Percentiles rank a stretch among this genome's conserved stretches.
These are phyloP conservation scores for Agrochola macilenta DNA, from an alignment of 2,888 invertebrate species.

Conservation along the genomic window DNA sequence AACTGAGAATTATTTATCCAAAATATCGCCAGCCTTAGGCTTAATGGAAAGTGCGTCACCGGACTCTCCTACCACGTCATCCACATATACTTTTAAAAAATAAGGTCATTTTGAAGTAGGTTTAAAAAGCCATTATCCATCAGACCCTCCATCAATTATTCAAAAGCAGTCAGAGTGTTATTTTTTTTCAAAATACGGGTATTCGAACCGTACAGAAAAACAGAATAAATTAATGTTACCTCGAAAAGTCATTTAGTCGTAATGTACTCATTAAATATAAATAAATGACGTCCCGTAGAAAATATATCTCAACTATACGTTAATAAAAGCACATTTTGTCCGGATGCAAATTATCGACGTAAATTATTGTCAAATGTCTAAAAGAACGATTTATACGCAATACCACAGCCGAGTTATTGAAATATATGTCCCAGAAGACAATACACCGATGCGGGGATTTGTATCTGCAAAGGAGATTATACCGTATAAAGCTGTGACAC, in stretches of 20 bases:
- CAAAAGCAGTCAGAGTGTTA: slow-evolving; percentile 72
- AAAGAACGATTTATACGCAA: slow-evolving; percentile 87
- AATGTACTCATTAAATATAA: slow-evolving; percentile 63
- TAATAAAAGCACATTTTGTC: slow-evolving; percentile 76
- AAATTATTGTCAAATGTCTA: slow-evolving; percentile 86
- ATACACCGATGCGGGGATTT: slow-evolving; percentile 73
- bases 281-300: slow-evolving; percentile 60
- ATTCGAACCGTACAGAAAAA: slow-evolving; percentile 21
- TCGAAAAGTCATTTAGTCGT: slow-evolving; percentile 67
- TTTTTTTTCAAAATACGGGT: slow-evolving; percentile 60
- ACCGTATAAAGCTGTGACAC: slow-evolving; percentile 72
- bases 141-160: slow-evolving; percentile 80
- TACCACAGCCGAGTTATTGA: slow-evolving; percentile 86
- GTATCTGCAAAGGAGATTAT: slow-evolving; percentile 71
- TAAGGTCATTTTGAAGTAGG: slow-evolving; percentile 78
- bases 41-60: slow-evolving; percentile 70
- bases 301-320: slow-evolving; percentile 71
- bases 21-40: slow-evolving; percentile 55
- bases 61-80: slow-evolving; percentile 64
- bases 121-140: slow-evolving; percentile 78
- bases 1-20: slow-evolving; percentile 69
- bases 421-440: slow-evolving; percentile 88
- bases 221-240: slow-evolving; percentile 53
- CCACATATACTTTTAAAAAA: slow-evolving; percentile 66
- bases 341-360: slow-evolving; percentile 82